Evolutionary conservation across 1,140 invertebrate species (phyloP), one percentile per base, ranked within the genome.

Genomic region (Chlorops oryzae): DNA sequence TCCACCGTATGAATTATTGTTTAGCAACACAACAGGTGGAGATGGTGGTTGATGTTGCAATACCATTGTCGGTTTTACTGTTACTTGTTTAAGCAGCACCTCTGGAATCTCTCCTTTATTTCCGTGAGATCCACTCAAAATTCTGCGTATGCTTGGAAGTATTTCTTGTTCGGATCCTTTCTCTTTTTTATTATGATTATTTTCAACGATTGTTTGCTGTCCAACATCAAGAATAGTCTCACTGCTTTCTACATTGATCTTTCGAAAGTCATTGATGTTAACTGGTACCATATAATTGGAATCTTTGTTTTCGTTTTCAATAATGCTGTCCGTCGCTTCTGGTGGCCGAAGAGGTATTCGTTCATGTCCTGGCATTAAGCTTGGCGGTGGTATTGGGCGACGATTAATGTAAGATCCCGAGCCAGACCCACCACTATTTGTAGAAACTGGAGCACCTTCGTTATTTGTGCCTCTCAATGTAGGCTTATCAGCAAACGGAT

Each of bases 401-500:
- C 81, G 70, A 59, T 83, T 81, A 51, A 78, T 77, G 58, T 80
- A 82, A 50, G 73, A 76, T 37, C 81, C 78, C n/a, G n/a, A n/a
- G n/a, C n/a, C n/a, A n/a, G n/a, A n/a, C n/a, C n/a, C n/a, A n/a
- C n/a, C n/a, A n/a, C n/a, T n/a, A n/a, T n/a, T n/a, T 5, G 74
- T 74, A 42, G 57, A 61, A 3, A 54, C 44, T 50, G 70, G 48
- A 5, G 61, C 32, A 12, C 65, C 71, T n/a, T 70, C 59, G 50
- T 65, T 74, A 53, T 82, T 80, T 17, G 80, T 80, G 51, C 87
- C 87, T 56, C 87, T 77, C 32, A 90, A 69, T 5, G 87, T 90
- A 24, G 87, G 87, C 65, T 88, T 89, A 61, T 90, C 85, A 3
- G 86, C 85, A 62, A 90, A 90, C 1, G 87, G 87, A 72, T 88